Evolutionary conservation across 1,140 invertebrate species (phyloP).

Genomic region (Agrilus planipennis): DNA sequence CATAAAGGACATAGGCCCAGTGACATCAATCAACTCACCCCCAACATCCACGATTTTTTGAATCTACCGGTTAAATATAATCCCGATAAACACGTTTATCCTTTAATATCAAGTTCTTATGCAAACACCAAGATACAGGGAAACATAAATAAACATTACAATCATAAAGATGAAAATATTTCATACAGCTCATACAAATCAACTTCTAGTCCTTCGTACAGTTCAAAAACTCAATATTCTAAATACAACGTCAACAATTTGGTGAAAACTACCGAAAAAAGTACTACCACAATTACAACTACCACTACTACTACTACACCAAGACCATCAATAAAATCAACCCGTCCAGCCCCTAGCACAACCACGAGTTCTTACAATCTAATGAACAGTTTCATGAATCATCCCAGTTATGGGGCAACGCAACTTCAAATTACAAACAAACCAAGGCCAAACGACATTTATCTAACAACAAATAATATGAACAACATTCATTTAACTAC

Average conservation of each 20-base stretch:
- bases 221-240: slow-evolving; percentile 9
- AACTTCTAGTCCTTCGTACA: slow-evolving; percentile 25
- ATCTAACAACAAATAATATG: slow-evolving; percentile 15
- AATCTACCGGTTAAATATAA: slow-evolving; percentile 57
- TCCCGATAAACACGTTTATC: slow-evolving; percentile 51
- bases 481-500: slow-evolving; percentile 15
- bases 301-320: slow-evolving; percentile 28
- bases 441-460: slow-evolving; percentile 12
- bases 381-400: slow-evolving; percentile 24
- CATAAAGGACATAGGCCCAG: slow-evolving; percentile 32
- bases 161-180: slow-evolving; percentile 50
- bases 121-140: slow-evolving; percentile 62
- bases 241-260: slow-evolving; percentile 1
- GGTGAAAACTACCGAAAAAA: slow-evolving; percentile 20
- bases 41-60: slow-evolving; percentile 55
- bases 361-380: slow-evolving; percentile 18
- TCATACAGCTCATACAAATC: slow-evolving; percentile 33
- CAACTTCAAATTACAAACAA: slow-evolving; percentile 7
- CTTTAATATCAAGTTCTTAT: slow-evolving; percentile 57
- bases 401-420: slow-evolving; percentile 26
- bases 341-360: slow-evolving; percentile 25
- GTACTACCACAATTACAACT: slow-evolving; percentile 28
- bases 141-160: slow-evolving; percentile 47
- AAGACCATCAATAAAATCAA: slow-evolving; percentile 21
- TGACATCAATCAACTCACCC: slow-evolving; percentile 43